These are phyloP conservation scores for Menura novaehollandiae DNA, from an alignment of 2,113 vertebrate genomes.

Conservation along the genomic window DNA sequence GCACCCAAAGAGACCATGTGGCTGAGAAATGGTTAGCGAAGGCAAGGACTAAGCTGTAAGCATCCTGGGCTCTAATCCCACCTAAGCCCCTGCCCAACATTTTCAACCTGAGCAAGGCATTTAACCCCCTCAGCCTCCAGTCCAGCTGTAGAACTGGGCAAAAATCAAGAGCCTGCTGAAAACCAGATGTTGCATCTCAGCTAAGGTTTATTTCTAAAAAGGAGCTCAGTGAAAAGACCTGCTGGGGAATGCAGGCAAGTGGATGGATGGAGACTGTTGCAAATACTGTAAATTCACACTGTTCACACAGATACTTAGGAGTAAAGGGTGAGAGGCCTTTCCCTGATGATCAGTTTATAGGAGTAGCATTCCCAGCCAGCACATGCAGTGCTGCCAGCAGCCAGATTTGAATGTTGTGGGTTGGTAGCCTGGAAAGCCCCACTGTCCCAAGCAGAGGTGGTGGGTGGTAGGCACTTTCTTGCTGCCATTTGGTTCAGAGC, in stretches of 20 bases:
- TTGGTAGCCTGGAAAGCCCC: not conserved
- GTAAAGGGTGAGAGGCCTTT: not conserved
- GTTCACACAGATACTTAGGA: not conserved
- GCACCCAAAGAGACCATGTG: not conserved
- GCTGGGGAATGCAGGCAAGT: not conserved
- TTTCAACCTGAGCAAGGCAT: constrained; percentile 30
- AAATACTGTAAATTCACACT: not conserved
- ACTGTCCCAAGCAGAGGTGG: not conserved
- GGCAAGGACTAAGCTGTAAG: not conserved
- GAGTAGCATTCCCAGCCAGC: not conserved
- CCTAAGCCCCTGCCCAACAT: constrained; percentile 25
- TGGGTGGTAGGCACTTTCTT: not conserved
- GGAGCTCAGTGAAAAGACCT: not conserved
- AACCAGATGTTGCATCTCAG: constrained; percentile 18
- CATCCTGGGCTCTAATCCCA: constrained; percentile 39
- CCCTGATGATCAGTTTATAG: not conserved
- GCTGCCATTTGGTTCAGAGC: not conserved
- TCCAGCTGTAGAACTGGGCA: constrained; percentile 4
- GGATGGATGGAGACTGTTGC: not conserved
- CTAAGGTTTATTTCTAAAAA: not conserved
- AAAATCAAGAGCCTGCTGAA: constrained; percentile 1
- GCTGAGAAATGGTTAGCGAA: not conserved
- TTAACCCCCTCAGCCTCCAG: constrained; percentile 20
- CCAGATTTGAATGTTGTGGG: not conserved
- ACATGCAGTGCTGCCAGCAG: not conserved